Conservation (phyloP, 2,113 vertebrate genomes). For the Muntiacus muntjak region DNA sequence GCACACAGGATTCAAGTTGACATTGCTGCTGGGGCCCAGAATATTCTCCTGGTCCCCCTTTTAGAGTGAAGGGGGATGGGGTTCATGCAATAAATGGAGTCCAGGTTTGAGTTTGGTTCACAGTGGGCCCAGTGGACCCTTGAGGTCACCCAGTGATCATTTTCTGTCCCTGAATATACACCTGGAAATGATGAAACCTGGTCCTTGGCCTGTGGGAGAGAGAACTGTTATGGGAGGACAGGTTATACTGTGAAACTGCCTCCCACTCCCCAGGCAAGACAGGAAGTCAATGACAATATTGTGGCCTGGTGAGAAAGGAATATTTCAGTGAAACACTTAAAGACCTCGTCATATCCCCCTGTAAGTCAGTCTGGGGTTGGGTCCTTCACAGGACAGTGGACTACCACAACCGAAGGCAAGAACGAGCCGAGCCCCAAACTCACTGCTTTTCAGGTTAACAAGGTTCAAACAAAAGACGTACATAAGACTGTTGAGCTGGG, state of each 20-base stretch:
- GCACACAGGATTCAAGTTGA: neutral
- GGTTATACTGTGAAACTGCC: neutral
- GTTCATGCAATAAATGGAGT: neutral
- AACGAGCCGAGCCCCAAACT: neutral
- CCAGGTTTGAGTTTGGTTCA: neutral
- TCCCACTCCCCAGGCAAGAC: neutral
- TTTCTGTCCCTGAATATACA: neutral
- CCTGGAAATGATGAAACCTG: neutral
- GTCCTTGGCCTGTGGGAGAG: neutral
- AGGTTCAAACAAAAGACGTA: neutral
- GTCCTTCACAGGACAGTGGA: neutral
- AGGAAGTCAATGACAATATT: neutral
- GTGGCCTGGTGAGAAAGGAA: neutral
- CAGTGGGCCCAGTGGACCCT: neutral
- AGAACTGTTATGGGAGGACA: neutral
- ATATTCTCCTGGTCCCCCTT: neutral
- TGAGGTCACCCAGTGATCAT: neutral
- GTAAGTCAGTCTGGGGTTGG: neutral
- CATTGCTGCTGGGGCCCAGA: neutral
- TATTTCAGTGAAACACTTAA: neutral
- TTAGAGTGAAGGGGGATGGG: neutral
- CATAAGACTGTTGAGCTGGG: too few species aligned
- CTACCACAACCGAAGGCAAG: neutral
- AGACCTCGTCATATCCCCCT: neutral
- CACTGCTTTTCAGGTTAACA: neutral